Evolutionary conservation across 2,113 vertebrate species (phyloP), one percentile per base, ranked within the genome.

Genomic region (Heloderma charlesbogerti): DNA sequence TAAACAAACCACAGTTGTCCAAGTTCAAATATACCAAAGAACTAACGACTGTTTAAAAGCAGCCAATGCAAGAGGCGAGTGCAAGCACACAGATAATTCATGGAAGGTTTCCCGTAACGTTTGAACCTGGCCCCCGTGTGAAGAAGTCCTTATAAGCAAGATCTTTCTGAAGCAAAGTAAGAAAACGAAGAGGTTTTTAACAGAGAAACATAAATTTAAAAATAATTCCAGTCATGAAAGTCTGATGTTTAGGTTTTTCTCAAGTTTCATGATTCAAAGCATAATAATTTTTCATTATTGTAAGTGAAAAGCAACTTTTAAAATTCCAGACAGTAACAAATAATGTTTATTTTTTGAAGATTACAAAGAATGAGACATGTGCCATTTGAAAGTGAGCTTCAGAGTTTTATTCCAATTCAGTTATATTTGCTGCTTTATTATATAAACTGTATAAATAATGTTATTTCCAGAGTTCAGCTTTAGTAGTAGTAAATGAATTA

Each of bases 321-420:
- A 63, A 88, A 71, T 66, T 34, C 37, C 37, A 81, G 43, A n/a
- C n/a, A 63, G 16, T 22, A 45, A 63, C 51, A 89, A 48, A 34
- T 37, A 10, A 69, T 67, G 60, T 37, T 83, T 79, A 57, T 80
- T 86, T 90, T 3, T 71, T 37, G 1, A 77, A 67, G 31, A 48
- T 37, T 15, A 51, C n/a, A 66, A 84, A 79, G 75, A 79, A 75
- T 29, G 10, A 77, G 6, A 85, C 86, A 89, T 12, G 89, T 40
- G 15, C 81, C 69, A 85, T 77, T 82, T 63, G 43, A 90, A 84
- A 81, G 60, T 29, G 78, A 89, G 18, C 29, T 87, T 29, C 63
- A 45, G 77, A 88, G 51, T 86, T 92, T 94, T 93, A 92, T 95
- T 95, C 89, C 81, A 91, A 67, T 77, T 91, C 74, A 83, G 66